Percentiles rank a stretch among this genome's conserved stretches.
Conservation (phyloP, 2,797 vertebrate genomes). For the Emydoidea blandingii region DNA sequence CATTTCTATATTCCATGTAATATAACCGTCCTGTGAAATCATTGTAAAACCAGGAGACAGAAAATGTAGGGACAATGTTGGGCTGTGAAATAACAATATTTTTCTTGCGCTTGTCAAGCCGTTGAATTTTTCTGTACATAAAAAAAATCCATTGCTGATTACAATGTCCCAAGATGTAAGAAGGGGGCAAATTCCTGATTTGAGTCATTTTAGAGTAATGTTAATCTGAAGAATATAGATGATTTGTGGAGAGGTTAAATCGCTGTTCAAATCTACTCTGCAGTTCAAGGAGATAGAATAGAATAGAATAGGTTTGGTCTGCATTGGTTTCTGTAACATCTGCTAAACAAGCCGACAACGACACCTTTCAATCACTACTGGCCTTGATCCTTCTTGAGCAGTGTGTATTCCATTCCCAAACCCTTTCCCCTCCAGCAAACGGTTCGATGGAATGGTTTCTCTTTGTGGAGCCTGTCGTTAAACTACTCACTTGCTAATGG, state of each 20-base stretch:
- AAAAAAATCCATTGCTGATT: neutral
- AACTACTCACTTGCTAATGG: neutral
- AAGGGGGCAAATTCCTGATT: neutral
- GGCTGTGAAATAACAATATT: neutral
- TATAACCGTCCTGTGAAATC: neutral
- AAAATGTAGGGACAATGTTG: neutral
- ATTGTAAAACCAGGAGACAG: neutral
- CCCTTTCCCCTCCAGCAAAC: neutral
- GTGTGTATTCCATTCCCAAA: neutral
- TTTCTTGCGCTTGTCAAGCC: neutral
- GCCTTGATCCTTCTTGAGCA: neutral
- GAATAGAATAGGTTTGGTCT: neutral
- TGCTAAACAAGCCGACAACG: neutral
- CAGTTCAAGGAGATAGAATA: neutral
- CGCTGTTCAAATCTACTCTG: neutral
- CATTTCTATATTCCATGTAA: neutral
- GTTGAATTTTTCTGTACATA: neutral
- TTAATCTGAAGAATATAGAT: neutral
- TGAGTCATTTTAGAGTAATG: neutral
- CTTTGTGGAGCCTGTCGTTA: neutral
- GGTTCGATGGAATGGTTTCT: neutral
- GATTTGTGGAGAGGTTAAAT: neutral
- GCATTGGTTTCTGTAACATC: neutral
- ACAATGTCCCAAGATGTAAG: neutral
- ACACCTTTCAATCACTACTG: neutral